These are phyloP conservation scores for Setophaga petechia DNA, from an alignment of 2,113 vertebrate genomes.

Conservation along the genomic window DNA sequence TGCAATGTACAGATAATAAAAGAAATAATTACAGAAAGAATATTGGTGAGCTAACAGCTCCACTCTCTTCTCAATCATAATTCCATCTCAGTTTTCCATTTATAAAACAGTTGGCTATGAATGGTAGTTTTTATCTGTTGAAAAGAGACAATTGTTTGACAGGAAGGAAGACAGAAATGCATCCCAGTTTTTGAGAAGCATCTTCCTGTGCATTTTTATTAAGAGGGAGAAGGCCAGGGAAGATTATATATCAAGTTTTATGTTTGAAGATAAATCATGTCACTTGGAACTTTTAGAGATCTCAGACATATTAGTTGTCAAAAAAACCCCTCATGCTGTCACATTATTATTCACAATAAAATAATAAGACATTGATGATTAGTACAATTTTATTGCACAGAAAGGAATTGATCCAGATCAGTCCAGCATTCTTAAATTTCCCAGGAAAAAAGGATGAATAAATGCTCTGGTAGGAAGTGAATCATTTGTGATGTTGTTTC, in stretches of 20 bases:
- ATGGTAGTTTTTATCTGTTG: neutral
- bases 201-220: neutral
- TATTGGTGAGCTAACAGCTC: neutral
- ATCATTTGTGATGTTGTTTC: neutral
- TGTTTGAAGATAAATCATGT: neutral
- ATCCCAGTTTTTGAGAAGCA: neutral
- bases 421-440: neutral
- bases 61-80: neutral
- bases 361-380: neutral
- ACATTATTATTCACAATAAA: neutral
- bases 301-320: neutral
- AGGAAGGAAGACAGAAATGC: neutral
- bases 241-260: neutral
- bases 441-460: neutral
- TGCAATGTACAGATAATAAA: neutral
- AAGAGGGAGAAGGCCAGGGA: neutral
- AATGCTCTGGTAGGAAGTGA: neutral
- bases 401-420: neutral
- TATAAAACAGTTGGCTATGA: neutral
- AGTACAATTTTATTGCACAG: neutral
- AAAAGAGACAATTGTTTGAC: neutral
- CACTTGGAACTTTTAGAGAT: neutral
- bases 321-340: neutral
- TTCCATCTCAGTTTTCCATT: neutral
- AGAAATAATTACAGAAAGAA: neutral